phyloP scores from a whole-genome alignment of 2,113 vertebrate genomes.

The Melanotaenia duboulayi region DNA sequence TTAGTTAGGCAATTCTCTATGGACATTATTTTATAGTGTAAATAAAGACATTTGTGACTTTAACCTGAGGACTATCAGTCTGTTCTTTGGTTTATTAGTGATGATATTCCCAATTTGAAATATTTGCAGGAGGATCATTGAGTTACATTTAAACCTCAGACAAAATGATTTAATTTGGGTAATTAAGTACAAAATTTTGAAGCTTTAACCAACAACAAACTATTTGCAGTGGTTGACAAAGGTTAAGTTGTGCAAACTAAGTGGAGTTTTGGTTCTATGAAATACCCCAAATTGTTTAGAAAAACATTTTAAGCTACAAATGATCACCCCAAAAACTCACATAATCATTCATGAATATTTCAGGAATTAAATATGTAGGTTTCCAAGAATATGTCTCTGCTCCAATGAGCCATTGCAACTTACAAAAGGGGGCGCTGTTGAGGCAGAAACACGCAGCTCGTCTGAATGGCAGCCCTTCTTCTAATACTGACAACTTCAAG shows the following conservation, averaged over 20 bases:
- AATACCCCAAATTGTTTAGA: background rate
- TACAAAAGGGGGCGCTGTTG: slow-evolving; percentile 77
- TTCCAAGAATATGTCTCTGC: background rate
- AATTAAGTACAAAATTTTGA: too few species aligned
- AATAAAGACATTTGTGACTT: too few species aligned
- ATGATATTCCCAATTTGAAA: too few species aligned
- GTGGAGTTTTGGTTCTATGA: background rate
- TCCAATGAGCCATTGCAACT: slow-evolving; percentile 3
- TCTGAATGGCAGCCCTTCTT: slow-evolving; percentile 28
- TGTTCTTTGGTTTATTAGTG: too few species aligned
- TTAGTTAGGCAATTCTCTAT: too few species aligned
- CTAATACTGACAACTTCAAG: slow-evolving; percentile 33
- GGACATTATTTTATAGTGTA: too few species aligned
- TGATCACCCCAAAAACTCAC: background rate
- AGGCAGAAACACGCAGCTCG: slow-evolving; percentile 49
- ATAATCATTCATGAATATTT: background rate
- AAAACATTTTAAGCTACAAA: background rate
- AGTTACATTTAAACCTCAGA: too few species aligned
- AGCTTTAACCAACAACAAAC: too few species aligned
- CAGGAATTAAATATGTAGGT: background rate
- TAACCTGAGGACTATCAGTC: too few species aligned
- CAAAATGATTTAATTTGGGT: too few species aligned
- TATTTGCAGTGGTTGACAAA: too few species aligned
- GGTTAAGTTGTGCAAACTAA: background rate
- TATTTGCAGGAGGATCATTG: too few species aligned